phyloP scores from a whole-genome alignment of 2,113 vertebrate genomes.

The Aphyosemion australe region DNA sequence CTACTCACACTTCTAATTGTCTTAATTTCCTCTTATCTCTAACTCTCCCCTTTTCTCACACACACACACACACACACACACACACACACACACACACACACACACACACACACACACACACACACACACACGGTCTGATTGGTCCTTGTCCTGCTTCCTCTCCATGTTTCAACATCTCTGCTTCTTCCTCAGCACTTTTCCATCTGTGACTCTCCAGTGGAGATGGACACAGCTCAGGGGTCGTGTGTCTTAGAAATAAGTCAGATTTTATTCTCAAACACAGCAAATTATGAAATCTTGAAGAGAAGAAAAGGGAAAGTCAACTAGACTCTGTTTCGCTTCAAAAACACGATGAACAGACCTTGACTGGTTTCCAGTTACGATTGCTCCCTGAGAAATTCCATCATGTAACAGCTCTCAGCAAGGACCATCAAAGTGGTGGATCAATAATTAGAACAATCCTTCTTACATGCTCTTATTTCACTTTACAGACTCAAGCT shows the following conservation, averaged over 20 bases:
- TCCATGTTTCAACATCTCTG: constrained; percentile 25
- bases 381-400: constrained; percentile 3
- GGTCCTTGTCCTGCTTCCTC: constrained; percentile 20
- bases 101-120: constrained; percentile 4
- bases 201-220: background rate
- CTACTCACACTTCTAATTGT: constrained; percentile 26
- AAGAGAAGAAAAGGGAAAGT: background rate
- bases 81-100: no score
- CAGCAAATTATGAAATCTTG: background rate
- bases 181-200: constrained; percentile 12
- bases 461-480: constrained; percentile 71
- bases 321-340: constrained; percentile 1
- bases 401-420: constrained; percentile 15
- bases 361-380: constrained; percentile 37
- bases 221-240: background rate
- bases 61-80: no score
- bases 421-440: constrained; percentile 61
- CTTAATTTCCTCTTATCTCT: constrained; percentile 43
- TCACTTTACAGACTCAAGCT: constrained; percentile 57
- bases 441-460: constrained; percentile 77
- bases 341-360: constrained; percentile 42
- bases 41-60: constrained; percentile 18
- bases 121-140: constrained; percentile 7
- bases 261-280: constrained; percentile 8
- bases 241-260: constrained; percentile 7